A percentile compares a stretch with the other conserved stretches of the same genome.
phyloP scores from a whole-genome alignment of 2,888 invertebrate species.

The Sclerodermus sp. region DNA sequence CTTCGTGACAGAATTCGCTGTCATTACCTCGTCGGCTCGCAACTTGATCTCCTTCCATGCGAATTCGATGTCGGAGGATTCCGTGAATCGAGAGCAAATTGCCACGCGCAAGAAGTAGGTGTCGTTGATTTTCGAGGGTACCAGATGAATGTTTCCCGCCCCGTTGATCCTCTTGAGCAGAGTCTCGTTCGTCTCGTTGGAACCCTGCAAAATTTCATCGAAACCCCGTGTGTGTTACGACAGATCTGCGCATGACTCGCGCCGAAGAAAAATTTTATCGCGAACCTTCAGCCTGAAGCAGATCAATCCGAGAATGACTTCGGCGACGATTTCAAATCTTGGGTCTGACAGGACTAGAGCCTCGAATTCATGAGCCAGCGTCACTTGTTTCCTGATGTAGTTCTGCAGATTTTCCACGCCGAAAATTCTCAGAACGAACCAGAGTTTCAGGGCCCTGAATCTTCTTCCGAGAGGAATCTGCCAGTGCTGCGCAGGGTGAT shows the following conservation, averaged over 20 bases:
- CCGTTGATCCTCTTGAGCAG: slow-evolving; percentile 84
- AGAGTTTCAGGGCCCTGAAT: slow-evolving; percentile 89
- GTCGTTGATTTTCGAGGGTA: slow-evolving; percentile 85
- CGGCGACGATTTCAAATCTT: slow-evolving; percentile 86
- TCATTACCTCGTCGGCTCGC: slow-evolving; percentile 71
- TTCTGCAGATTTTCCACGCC: slow-evolving; percentile 87
- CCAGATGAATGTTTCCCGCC: slow-evolving; percentile 87
- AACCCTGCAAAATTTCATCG: slow-evolving; percentile 59
- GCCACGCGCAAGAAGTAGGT: slow-evolving; percentile 86
- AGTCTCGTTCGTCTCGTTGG: slow-evolving; percentile 80
- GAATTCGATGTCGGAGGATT: slow-evolving; percentile 77
- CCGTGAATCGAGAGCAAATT: slow-evolving; percentile 83
- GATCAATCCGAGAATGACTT: slow-evolving; percentile 92
- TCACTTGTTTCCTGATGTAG: slow-evolving; percentile 82
- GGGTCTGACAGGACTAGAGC: slow-evolving; percentile 72
- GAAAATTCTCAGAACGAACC: slow-evolving; percentile 91
- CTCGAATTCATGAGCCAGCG: slow-evolving; percentile 86
- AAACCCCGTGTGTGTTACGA: background rate
- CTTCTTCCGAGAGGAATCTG: slow-evolving; percentile 93
- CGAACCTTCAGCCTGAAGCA: slow-evolving; percentile 87
- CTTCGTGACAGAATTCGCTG: slow-evolving; percentile 53
- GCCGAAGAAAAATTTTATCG: background rate
- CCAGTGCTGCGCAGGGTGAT: slow-evolving; percentile 73
- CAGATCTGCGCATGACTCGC: background rate
- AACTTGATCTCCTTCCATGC: slow-evolving; percentile 86